These are phyloP conservation scores for Tetraneura akinire DNA, from an alignment of 1,140 invertebrate genomes.

Conservation along the genomic window DNA sequence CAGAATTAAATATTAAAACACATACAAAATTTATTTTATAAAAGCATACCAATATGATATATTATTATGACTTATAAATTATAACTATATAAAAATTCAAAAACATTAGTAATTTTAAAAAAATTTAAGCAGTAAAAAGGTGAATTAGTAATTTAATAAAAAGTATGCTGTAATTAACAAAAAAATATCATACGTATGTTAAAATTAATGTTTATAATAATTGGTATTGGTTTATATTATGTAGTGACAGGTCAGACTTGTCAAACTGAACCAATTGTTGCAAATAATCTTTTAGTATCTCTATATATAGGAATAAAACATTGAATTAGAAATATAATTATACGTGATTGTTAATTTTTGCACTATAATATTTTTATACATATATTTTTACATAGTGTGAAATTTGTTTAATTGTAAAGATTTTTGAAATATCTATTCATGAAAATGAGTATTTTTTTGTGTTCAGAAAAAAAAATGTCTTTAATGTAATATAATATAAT, in stretches of 20 bases:
- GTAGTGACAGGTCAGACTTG: not conserved
- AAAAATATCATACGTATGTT: constrained; percentile 4
- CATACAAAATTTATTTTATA: no score
- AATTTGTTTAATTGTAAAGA: no score
- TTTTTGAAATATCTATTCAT: no score
- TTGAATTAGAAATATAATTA: not conserved
- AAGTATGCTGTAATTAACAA: not conserved
- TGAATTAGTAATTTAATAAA: not conserved
- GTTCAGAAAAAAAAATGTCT: no score
- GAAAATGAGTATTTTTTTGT: no score
- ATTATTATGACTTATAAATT: no score
- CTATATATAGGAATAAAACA: constrained; percentile 29
- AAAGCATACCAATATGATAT: no score
- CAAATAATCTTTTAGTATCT: constrained; percentile 45
- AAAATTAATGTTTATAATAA: not conserved
- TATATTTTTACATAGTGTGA: no score
- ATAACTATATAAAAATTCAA: not conserved
- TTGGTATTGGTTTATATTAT: not conserved
- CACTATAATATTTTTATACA: no score
- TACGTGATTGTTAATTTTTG: no score
- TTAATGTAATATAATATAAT: no score
- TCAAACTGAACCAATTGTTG: constrained; percentile 43
- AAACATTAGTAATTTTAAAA: not conserved
- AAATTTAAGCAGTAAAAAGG: not conserved
- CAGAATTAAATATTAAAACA: no score